Evolutionary conservation across 2,797 vertebrate genomes (phyloP).

Genomic region (Xiphorhynchus erythropygius): DNA sequence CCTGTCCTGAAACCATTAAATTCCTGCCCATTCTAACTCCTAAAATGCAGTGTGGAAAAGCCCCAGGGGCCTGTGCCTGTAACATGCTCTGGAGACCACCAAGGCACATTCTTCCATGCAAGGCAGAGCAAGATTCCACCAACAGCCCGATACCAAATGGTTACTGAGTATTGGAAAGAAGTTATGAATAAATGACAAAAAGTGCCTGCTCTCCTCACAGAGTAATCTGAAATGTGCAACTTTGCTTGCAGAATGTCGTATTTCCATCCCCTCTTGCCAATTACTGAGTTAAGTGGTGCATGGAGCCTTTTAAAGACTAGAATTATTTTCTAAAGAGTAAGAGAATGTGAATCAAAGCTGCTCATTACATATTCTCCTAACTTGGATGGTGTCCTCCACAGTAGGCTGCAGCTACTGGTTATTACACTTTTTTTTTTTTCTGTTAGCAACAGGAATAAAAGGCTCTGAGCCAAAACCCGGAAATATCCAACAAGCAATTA

Average conservation of each 20-base stretch:
- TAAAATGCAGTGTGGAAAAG: not conserved
- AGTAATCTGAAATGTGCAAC: conserved; percentile 27
- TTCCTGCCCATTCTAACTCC: not conserved
- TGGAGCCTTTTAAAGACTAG: conserved; percentile 61
- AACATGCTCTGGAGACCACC: accelerated
- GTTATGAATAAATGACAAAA: conserved; percentile 6
- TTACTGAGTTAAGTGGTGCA: conserved; percentile 66
- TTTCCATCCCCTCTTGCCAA: conserved; percentile 61
- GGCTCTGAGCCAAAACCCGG: conserved; percentile 40
- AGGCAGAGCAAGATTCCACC: not conserved
- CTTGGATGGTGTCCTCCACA: conserved; percentile 58
- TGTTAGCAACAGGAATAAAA: conserved; percentile 58
- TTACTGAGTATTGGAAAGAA: not conserved
- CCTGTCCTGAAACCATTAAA: not conserved
- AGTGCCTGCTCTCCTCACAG: not conserved
- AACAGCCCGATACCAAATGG: not conserved
- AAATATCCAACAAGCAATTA: conserved; percentile 65
- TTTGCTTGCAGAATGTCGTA: conserved; percentile 40
- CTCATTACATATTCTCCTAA: conserved; percentile 64
- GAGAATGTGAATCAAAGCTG: conserved; percentile 59
- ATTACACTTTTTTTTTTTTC: conserved; percentile 8
- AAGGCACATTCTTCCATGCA: not conserved
- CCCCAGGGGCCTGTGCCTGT: not conserved
- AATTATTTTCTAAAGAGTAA: conserved; percentile 60
- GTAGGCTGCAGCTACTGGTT: conserved; percentile 48